Conservation (phyloP, 2,888 invertebrate genomes). For the Rapana venosa region DNA sequence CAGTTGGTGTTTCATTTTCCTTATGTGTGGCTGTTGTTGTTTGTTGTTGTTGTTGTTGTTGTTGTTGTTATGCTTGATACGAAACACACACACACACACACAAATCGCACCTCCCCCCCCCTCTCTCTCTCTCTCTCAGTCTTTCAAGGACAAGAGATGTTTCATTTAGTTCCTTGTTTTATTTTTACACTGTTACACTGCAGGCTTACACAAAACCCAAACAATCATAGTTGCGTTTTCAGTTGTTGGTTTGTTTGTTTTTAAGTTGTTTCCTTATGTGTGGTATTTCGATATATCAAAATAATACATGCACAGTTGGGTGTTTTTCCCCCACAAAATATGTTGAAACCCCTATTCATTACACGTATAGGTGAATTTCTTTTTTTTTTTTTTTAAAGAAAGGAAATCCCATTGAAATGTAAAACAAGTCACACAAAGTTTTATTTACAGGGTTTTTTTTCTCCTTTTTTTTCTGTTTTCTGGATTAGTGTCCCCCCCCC, state of each 20-base stretch:
- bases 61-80: neutral
- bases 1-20: neutral
- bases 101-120: neutral
- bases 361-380: no score
- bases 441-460: no score
- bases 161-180: neutral
- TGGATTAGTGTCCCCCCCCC: neutral
- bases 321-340: no score
- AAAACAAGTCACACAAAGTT: no score
- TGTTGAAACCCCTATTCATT: no score
- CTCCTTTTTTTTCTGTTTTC: neutral
- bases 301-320: no score
- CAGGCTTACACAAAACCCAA: neutral
- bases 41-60: neutral
- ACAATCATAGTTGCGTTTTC: no score
- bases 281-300: no score
- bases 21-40: neutral
- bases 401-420: no score
- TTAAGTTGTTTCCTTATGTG: no score
- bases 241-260: no score
- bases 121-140: neutral
- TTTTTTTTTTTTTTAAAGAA: no score
- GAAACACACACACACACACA: neutral
- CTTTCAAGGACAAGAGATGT: neutral
- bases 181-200: neutral